Percentiles rank a stretch among this genome's conserved stretches.
phyloP scores from a whole-genome alignment of 2,797 vertebrate genomes.

The Sciurus carolinensis region DNA sequence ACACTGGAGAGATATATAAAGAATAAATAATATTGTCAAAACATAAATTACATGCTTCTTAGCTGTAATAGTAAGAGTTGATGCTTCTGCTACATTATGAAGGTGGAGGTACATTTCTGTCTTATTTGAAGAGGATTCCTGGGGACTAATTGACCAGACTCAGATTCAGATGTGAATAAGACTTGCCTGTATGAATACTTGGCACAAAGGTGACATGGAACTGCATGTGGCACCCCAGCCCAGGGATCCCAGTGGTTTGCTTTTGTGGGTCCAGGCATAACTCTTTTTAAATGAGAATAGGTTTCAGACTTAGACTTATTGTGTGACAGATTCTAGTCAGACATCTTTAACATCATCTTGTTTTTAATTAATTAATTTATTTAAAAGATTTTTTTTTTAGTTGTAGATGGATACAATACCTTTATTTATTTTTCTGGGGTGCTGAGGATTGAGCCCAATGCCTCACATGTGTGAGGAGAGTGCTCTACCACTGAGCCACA shows the following conservation, averaged over 20 bases:
- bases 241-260: neutral
- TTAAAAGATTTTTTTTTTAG: too few relatives aligned
- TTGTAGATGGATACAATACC: too few relatives aligned
- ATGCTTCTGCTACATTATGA: conserved; percentile 21
- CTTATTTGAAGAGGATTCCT: neutral
- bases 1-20: neutral
- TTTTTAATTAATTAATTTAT: neutral
- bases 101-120: neutral
- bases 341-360: neutral
- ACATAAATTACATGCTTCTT: neutral
- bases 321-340: neutral
- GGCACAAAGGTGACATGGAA: neutral
- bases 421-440: too few relatives aligned
- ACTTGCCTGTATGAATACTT: neutral
- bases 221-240: neutral
- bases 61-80: neutral
- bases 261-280: neutral
- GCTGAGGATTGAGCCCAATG: too few relatives aligned
- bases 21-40: neutral
- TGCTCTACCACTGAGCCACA: too few relatives aligned
- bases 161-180: neutral
- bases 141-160: neutral
- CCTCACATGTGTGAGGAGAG: too few relatives aligned
- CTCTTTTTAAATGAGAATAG: neutral
- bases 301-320: neutral